These are phyloP conservation scores for Epirrita christyi DNA, from an alignment of 2,888 invertebrate species.

Conservation along the genomic window DNA sequence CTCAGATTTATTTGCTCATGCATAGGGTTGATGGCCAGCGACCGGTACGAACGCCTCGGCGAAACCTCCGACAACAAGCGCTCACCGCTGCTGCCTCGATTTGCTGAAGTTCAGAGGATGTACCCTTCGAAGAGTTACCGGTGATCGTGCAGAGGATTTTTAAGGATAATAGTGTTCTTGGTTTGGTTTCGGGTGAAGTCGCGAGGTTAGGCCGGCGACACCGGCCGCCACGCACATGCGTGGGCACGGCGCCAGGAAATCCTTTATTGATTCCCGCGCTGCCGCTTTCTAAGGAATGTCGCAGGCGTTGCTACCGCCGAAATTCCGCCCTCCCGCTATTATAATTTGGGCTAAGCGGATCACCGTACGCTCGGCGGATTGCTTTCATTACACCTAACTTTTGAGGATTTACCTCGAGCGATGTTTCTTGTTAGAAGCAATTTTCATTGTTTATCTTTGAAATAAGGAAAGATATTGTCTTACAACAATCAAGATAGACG, in stretches of 20 bases:
- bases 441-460: constrained; percentile 36
- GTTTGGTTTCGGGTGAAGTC: constrained; percentile 27
- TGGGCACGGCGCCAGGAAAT: constrained; percentile 84
- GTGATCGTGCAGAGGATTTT: constrained; percentile 22
- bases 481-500: neutral
- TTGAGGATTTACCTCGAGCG: constrained; percentile 45
- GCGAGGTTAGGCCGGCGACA: constrained; percentile 45
- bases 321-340: constrained; percentile 67
- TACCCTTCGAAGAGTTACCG: constrained; percentile 4
- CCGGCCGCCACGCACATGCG: constrained; percentile 80
- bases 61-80: constrained; percentile 4
- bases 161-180: constrained; percentile 3
- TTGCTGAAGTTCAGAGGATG: constrained; percentile 4
- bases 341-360: constrained; percentile 72
- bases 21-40: constrained; percentile 69
- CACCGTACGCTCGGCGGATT: constrained; percentile 59
- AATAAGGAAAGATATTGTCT: constrained; percentile 26
- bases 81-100: neutral
- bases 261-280: constrained; percentile 85
- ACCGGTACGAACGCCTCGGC: constrained; percentile 48
- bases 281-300: constrained; percentile 81
- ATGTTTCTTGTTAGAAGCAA: constrained; percentile 38
- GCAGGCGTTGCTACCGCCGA: constrained; percentile 77
- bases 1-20: constrained; percentile 78
- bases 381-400: constrained; percentile 57